These are phyloP conservation scores for Torymus aiolomorphi DNA, from an alignment of 2,888 invertebrate species.

Conservation along the genomic window DNA sequence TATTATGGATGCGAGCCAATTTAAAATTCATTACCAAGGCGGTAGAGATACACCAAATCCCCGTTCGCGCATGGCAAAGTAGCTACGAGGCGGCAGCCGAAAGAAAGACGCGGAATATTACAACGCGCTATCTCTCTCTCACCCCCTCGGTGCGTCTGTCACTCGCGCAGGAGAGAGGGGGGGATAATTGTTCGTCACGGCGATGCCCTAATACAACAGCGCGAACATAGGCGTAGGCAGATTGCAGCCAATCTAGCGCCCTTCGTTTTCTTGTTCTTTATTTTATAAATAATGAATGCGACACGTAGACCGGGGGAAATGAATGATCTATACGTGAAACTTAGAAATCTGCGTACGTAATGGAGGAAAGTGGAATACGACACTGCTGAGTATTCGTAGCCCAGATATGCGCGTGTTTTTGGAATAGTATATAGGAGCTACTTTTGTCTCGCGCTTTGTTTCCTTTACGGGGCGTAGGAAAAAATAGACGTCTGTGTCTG, in stretches of 20 bases:
- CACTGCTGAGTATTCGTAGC: constrained; percentile 3
- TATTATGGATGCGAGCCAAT: constrained; percentile 74
- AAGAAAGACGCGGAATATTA: constrained; percentile 34
- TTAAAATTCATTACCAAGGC: constrained; percentile 74
- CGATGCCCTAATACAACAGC: constrained; percentile 55
- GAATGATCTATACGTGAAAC: constrained; percentile 71
- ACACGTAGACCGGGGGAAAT: constrained; percentile 63
- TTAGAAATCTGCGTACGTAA: constrained; percentile 67
- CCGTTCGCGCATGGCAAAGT: constrained; percentile 43
- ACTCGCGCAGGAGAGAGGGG: constrained; percentile 59
- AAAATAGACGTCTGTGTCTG: constrained; percentile 1
- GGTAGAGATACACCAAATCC: constrained; percentile 33
- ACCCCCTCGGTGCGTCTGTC: constrained; percentile 56
- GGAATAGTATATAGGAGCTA: constrained; percentile 11
- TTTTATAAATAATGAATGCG: constrained; percentile 73
- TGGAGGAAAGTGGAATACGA: constrained; percentile 28
- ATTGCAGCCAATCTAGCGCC: constrained; percentile 63
- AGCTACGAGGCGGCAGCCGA: neutral
- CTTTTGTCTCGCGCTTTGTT: constrained; percentile 1
- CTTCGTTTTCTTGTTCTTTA: constrained; percentile 72
- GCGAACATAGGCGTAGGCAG: constrained; percentile 42
- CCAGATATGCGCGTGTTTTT: neutral
- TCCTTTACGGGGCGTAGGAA: neutral
- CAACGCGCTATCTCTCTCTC: constrained; percentile 10
- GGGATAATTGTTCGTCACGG: constrained; percentile 75